Percentiles rank a stretch among this genome's conserved stretches.
Evolutionary conservation across 2,888 invertebrate species (phyloP).

Genomic region (Andrena bicolor): DNA sequence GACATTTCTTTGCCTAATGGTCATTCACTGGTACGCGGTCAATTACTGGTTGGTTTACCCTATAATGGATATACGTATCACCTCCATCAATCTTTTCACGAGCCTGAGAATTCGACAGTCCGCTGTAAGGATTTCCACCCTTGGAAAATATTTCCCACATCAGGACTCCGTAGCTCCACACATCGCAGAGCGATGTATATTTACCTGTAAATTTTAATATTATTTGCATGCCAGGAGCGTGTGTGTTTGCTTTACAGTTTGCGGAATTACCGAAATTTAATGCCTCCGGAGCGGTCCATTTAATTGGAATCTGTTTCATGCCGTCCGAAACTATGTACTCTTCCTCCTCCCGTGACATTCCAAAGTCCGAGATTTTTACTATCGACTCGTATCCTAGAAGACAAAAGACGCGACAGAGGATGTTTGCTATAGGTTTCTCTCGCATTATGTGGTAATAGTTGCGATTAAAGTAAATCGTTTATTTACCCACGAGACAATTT

Average conservation of each 20-base stretch:
- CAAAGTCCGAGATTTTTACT: conserved; percentile 99
- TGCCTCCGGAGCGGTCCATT: conserved; percentile 99
- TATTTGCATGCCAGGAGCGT: not conserved
- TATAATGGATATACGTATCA: conserved; percentile 80
- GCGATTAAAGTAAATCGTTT: conserved; percentile 9
- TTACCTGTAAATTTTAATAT: conserved; percentile 88
- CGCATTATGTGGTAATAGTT: not conserved
- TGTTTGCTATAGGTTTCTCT: not conserved
- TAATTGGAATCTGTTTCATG: conserved; percentile 99
- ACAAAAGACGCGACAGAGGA: conserved; percentile 2
- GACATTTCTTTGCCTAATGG: too few species aligned
- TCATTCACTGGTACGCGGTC: too few species aligned
- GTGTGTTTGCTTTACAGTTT: not conserved
- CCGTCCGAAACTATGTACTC: conserved; percentile 99
- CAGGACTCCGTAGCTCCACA: conserved; percentile 98
- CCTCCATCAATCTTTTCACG: conserved; percentile 97
- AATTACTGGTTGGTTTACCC: too few species aligned
- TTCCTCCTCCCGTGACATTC: conserved; percentile 98
- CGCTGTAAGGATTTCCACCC: conserved; percentile 97
- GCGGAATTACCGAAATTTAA: conserved; percentile 92
- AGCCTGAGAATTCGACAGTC: conserved; percentile 97
- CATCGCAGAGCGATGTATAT: conserved; percentile 97
- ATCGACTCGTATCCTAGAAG: conserved; percentile 90
- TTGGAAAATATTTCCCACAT: conserved; percentile 99
- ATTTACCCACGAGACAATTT: conserved; percentile 93